Evolutionary conservation across 2,888 invertebrate species (phyloP).

Genomic region (Leptothorax acervorum): DNA sequence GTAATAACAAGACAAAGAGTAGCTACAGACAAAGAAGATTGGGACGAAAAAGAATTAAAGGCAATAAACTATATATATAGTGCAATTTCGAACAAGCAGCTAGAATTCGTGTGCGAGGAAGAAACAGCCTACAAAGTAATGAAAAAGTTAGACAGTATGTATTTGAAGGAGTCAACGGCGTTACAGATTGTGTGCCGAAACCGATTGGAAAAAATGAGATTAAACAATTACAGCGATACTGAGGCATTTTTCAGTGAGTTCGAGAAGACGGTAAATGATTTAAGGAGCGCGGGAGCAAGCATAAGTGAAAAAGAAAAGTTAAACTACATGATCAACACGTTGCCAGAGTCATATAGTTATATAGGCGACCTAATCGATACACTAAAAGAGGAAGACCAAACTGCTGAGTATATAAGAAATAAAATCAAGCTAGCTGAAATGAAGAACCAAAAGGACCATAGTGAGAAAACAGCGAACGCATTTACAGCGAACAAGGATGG

Average conservation of each 20-base stretch:
- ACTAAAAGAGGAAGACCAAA: constrained; percentile 67
- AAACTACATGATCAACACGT: constrained; percentile 69
- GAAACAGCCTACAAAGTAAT: constrained; percentile 39
- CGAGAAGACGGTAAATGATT: constrained; percentile 38
- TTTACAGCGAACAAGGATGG: neutral
- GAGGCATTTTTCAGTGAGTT: constrained; percentile 35
- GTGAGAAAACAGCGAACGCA: neutral
- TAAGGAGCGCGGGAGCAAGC: constrained; percentile 47
- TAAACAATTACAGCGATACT: neutral
- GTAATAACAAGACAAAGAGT: constrained; percentile 21
- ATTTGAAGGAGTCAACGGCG: constrained; percentile 49
- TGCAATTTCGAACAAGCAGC: constrained; percentile 35
- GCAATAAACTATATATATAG: constrained; percentile 64
- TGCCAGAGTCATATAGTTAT: constrained; percentile 71
- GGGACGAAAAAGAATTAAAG: constrained; percentile 66
- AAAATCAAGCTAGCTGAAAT: neutral
- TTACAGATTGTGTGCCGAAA: constrained; percentile 51
- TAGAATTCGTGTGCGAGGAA: constrained; percentile 30
- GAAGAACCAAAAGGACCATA: neutral
- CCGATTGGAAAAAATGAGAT: constrained; percentile 41
- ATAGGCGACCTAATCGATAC: constrained; percentile 74
- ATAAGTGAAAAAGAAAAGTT: constrained; percentile 70
- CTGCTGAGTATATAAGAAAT: constrained; percentile 72
- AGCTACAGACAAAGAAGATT: constrained; percentile 46
- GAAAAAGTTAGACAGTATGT: constrained; percentile 42